Percentiles rank a stretch among this genome's conserved stretches.
phyloP scores from a whole-genome alignment of 2,113 vertebrate genomes.

The Pandion haliaetus region DNA sequence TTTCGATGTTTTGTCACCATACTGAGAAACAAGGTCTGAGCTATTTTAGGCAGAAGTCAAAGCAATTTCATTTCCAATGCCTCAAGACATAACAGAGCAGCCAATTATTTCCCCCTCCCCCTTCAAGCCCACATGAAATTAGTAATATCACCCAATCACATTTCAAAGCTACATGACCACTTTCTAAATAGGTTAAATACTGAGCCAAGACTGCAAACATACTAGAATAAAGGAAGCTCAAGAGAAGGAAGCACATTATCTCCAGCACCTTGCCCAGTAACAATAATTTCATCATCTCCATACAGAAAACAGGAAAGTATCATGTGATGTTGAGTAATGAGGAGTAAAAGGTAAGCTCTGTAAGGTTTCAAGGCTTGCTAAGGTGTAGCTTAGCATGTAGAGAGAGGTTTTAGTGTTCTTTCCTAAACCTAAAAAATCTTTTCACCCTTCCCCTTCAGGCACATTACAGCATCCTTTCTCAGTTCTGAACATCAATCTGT shows the following conservation, averaged over 20 bases:
- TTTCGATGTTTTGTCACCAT: neutral
- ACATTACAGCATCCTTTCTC: neutral
- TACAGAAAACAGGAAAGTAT: neutral
- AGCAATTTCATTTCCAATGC: neutral
- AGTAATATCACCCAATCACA: neutral
- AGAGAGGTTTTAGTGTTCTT: neutral
- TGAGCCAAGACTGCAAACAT: neutral
- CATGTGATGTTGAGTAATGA: neutral
- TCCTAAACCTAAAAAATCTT: neutral
- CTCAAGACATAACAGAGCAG: neutral
- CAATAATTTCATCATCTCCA: neutral
- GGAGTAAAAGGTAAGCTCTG: neutral
- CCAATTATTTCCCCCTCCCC: neutral
- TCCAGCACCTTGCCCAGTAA: neutral
- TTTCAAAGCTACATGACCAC: neutral
- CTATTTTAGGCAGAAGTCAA: neutral
- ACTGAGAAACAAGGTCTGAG: neutral
- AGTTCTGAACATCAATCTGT: neutral
- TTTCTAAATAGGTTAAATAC: neutral
- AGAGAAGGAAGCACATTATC: neutral
- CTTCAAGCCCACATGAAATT: neutral
- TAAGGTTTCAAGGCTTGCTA: neutral
- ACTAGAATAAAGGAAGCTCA: neutral
- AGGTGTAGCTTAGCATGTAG: neutral
- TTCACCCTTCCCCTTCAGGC: neutral